A percentile compares a stretch with the other conserved stretches of the same genome.
Evolutionary conservation across 2,113 vertebrate genomes (phyloP).

Genomic region (Nyctereutes procyonoides): DNA sequence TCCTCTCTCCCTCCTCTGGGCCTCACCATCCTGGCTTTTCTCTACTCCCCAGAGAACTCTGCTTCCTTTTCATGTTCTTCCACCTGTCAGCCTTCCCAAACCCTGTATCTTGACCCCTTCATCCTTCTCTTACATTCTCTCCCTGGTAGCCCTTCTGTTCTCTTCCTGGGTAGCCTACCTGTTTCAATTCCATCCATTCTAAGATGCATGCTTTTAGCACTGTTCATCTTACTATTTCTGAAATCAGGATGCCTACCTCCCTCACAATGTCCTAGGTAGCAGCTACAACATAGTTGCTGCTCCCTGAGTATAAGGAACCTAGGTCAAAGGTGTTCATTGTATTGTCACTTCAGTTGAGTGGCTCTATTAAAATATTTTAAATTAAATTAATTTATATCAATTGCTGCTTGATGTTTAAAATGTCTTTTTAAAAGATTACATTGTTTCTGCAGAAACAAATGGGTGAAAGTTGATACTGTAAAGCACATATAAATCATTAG

Average conservation of each 20-base stretch:
- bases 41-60: neutral
- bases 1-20: neutral
- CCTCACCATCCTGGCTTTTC: neutral
- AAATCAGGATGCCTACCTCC: neutral
- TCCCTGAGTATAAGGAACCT: neutral
- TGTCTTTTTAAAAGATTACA: neutral
- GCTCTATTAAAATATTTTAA: neutral
- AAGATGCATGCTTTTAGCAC: neutral
- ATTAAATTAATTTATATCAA: neutral
- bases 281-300: neutral
- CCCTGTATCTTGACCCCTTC: neutral
- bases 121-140: neutral
- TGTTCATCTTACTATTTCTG: neutral
- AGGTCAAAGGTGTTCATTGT: neutral
- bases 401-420: neutral
- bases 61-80: neutral
- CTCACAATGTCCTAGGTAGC: no score
- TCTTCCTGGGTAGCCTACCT: neutral
- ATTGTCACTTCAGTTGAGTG: neutral
- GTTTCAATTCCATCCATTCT: neutral
- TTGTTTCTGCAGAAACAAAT: neutral
- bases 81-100: neutral
- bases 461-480: neutral
- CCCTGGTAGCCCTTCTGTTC: neutral
- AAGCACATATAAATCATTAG: neutral